Percentiles rank a stretch among this genome's conserved stretches.
Conservation (phyloP, 2,113 vertebrate genomes). For the Entomyzon cyanotis region DNA sequence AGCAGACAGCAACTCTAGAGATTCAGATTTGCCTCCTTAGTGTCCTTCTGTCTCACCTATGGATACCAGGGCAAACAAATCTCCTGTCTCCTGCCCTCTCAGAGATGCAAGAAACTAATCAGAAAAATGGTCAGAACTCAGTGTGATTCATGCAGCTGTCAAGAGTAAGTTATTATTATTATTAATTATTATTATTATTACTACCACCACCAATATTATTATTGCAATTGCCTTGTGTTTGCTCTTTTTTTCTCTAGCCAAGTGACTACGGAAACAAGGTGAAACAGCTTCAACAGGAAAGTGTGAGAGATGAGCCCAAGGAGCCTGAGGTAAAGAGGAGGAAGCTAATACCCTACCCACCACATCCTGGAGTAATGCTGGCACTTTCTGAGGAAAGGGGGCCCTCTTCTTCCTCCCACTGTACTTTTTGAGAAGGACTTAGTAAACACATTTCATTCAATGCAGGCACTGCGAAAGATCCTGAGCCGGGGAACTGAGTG, state of each 20-base stretch:
- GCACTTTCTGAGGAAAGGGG: neutral
- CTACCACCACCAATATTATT: neutral
- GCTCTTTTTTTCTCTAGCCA: neutral
- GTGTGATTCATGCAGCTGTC: neutral
- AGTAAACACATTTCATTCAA: neutral
- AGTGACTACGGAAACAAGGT: neutral
- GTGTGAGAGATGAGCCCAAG: neutral
- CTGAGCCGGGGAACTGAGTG: neutral
- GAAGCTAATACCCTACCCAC: neutral
- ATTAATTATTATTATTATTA: neutral
- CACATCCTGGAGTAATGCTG: neutral
- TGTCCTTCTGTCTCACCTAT: neutral
- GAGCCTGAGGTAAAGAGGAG: neutral
- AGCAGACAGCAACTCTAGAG: fast-evolving
- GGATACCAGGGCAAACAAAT: neutral
- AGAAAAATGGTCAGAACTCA: neutral
- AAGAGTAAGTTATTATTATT: neutral
- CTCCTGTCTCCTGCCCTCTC: neutral
- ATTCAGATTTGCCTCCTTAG: neutral
- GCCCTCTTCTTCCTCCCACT: neutral
- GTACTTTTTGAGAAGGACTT: neutral
- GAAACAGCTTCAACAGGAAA: neutral
- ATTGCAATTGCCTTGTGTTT: neutral
- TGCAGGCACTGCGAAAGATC: neutral
- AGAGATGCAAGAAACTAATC: neutral